Evolutionary conservation across 2,113 vertebrate species (phyloP).

Genomic region (Sceloporus undulatus): DNA sequence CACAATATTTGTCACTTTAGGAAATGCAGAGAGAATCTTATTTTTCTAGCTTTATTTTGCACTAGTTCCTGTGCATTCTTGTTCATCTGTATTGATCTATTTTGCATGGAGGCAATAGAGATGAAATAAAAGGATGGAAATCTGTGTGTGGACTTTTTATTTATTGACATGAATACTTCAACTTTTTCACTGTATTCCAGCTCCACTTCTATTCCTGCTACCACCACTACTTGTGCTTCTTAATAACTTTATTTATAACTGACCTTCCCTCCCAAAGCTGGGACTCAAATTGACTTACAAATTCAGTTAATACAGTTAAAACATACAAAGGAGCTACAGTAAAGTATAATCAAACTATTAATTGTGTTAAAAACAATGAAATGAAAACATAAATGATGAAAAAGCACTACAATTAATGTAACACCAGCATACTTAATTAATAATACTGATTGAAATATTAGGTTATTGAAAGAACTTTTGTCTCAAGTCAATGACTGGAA

Average conservation of each 20-base stretch:
- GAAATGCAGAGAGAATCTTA: slow-evolving; percentile 66
- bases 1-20: slow-evolving; percentile 62
- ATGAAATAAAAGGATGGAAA: slow-evolving; percentile 70
- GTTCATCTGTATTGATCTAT: slow-evolving; percentile 72
- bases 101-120: slow-evolving; percentile 70
- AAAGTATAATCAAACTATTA: too few species aligned
- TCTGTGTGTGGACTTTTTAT: slow-evolving; percentile 37
- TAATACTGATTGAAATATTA: background rate
- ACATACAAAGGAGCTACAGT: too few species aligned
- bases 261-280: too few species aligned
- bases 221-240: too few species aligned
- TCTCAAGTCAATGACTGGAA: background rate
- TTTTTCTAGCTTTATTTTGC: slow-evolving; percentile 73
- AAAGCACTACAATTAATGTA: too few species aligned
- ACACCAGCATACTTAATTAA: background rate
- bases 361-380: too few species aligned
- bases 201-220: background rate
- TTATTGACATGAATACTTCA: slow-evolving; percentile 18
- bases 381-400: too few species aligned
- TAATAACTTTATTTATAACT: too few species aligned
- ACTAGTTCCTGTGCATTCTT: slow-evolving; percentile 65
- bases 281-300: too few species aligned
- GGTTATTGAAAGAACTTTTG: background rate
- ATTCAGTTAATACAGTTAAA: too few species aligned
- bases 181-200: background rate